Evolutionary conservation across 1,140 invertebrate genomes (phyloP), one percentile per base, ranked within the genome.

Genomic region (Orussus abietinus): DNA sequence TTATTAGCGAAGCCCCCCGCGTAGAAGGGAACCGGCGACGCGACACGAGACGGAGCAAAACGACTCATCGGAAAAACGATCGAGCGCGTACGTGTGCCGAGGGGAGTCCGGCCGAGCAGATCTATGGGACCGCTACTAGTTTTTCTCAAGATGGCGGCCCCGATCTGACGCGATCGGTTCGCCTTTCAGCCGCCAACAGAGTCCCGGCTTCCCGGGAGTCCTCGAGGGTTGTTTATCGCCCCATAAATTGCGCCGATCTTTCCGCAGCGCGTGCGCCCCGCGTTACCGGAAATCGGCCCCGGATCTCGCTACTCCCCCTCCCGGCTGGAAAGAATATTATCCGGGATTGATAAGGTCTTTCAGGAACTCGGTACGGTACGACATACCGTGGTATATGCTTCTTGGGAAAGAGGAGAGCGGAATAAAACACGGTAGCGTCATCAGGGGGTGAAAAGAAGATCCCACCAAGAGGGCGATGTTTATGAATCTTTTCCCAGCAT

Each of bases 51-150:
- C 32, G 41, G 29, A 11, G 38, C 9, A 29, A 49, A 47, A 47
- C 42, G 38, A 43, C 3, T 3, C 2, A 21, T 15, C 10, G 3
- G 0, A 14, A 12, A 3, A 31, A 32, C 18, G 9, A 21, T 11
- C 34, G 13, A 32, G 14, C 28, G 19, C 9, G 32, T 51, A 34
- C 33, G 20, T 30, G 38, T 12, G n/a, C 17, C n/a, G 30, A 32
- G 10, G 20, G 12, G 17, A 36, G 33, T 19, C 2, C 11, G 22
- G 6, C 22, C 37, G 5, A 13, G 6, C 12, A 50, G 56, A 59
- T 63, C 59, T 60, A 53, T 62, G 50, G 50, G 34, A 42, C 54
- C 58, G 60, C 58, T 58, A 63, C 60, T 47, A 60, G 60, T 63
- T 65, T 65, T 65, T 65, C 46, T 45, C 28, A 5, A 4, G 21